Conservation (phyloP, 2,113 vertebrate species). For the Salvelinus sp. region DNA sequence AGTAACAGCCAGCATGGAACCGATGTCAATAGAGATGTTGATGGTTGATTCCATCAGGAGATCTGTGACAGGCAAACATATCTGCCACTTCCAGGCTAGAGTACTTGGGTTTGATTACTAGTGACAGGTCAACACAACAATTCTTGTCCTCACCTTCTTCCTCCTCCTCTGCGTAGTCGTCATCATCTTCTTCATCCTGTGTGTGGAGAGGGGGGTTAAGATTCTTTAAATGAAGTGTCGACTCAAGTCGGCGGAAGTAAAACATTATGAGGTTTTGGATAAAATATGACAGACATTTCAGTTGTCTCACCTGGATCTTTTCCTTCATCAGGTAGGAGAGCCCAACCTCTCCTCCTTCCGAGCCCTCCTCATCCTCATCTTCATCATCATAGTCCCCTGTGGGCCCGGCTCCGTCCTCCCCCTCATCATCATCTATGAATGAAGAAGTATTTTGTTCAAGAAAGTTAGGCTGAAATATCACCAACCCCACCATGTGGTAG, state of each 20-base stretch:
- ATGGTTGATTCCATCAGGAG: neutral
- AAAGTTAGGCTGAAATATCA: neutral
- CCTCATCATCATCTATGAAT: constrained; percentile 41
- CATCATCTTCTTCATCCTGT: constrained; percentile 59
- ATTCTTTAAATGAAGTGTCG: neutral
- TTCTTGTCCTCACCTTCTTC: constrained; percentile 53
- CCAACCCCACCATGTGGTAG: neutral
- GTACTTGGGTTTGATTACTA: neutral
- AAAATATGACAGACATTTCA: constrained; percentile 5
- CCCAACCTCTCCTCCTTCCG: constrained; percentile 36
- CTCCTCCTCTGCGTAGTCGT: constrained; percentile 54
- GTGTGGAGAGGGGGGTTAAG: neutral
- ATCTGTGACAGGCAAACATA: neutral
- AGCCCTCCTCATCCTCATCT: constrained; percentile 46
- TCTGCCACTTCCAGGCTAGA: neutral
- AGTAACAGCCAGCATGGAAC: neutral
- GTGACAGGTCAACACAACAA: no score
- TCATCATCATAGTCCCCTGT: constrained; percentile 39
- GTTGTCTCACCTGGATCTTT: constrained; percentile 16
- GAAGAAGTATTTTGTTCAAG: no score
- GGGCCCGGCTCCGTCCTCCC: constrained; percentile 16
- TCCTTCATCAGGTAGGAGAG: constrained; percentile 25
- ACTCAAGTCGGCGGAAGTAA: neutral
- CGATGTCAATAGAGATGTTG: neutral
- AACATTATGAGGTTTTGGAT: neutral